Conservation (phyloP, 2,888 invertebrate species). For the Listrodromus nycthemerus region DNA sequence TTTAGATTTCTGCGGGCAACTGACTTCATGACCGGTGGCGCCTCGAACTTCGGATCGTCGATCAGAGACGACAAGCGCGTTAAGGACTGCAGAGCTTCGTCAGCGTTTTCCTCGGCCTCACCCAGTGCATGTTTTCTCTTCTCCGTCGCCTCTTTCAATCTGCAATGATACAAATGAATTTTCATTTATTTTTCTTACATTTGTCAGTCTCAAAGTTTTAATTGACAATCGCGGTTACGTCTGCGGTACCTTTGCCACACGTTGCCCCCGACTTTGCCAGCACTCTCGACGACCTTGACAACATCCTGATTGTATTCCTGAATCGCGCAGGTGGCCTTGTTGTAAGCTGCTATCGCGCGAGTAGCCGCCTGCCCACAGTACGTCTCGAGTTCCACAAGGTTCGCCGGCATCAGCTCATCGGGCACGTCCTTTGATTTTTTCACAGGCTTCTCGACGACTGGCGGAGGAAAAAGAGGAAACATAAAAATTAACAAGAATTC, state of each 20-base stretch:
- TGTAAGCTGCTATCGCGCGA: conserved; percentile 89
- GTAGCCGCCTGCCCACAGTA: conserved; percentile 86
- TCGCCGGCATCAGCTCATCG: conserved; percentile 79
- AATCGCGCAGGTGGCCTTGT: conserved; percentile 87
- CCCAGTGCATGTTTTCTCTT: conserved; percentile 86
- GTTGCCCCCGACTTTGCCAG: conserved; percentile 68
- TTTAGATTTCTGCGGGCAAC: conserved; percentile 80
- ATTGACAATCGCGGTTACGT: conserved; percentile 4
- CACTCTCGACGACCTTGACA: conserved; percentile 76
- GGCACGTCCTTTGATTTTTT: conserved; percentile 69
- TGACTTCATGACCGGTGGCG: conserved; percentile 81
- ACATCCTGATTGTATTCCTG: conserved; percentile 85
- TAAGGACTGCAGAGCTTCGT: conserved; percentile 85
- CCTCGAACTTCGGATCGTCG: conserved; percentile 83
- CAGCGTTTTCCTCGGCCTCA: conserved; percentile 87
- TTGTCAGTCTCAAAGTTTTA: neutral
- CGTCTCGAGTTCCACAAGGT: conserved; percentile 86
- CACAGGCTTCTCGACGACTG: conserved; percentile 79
- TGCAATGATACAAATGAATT: conserved; percentile 51
- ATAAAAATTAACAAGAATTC: conserved; percentile 14
- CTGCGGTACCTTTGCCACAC: conserved; percentile 80
- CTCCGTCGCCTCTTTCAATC: conserved; percentile 87
- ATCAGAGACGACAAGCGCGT: conserved; percentile 84
- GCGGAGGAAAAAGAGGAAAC: conserved; percentile 10
- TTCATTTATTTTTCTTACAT: neutral